Evolutionary conservation across 1,140 invertebrate species (phyloP).

Genomic region (Micrasema minimum): DNA sequence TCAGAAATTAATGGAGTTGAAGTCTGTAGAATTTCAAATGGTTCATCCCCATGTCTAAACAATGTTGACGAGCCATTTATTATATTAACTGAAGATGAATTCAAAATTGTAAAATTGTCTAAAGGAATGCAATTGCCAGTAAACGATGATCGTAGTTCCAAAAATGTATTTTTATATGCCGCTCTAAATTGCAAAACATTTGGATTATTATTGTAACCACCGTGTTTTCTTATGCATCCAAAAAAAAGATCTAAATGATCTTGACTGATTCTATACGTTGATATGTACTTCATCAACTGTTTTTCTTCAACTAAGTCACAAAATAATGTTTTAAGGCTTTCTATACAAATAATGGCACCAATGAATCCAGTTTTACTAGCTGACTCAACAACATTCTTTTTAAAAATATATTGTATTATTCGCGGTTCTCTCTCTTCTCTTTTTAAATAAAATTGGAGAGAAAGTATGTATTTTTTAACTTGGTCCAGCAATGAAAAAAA

Average conservation of each 20-base stretch:
- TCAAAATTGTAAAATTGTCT: conserved; percentile 49
- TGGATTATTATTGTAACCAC: conserved; percentile 52
- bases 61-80: background rate
- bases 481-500: no score
- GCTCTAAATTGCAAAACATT: conserved; percentile 44
- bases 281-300: conserved; percentile 38
- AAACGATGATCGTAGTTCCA: conserved; percentile 45
- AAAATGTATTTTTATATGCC: conserved; percentile 40
- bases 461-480: no score
- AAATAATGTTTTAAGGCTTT: background rate
- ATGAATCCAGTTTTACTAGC: no score
- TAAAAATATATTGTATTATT: no score
- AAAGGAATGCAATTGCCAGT: conserved; percentile 49
- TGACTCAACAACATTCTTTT: no score
- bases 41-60: background rate
- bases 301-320: background rate
- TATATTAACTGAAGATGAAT: conserved; percentile 30
- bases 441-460: no score
- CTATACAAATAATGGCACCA: background rate
- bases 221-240: conserved; percentile 43
- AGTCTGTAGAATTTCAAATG: background rate
- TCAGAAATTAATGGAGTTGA: background rate
- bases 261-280: conserved; percentile 45
- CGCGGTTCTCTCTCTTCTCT: no score
- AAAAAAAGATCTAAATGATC: conserved; percentile 53